phyloP scores from a whole-genome alignment of 2,113 vertebrate species.

The Muscicapa adusta region DNA sequence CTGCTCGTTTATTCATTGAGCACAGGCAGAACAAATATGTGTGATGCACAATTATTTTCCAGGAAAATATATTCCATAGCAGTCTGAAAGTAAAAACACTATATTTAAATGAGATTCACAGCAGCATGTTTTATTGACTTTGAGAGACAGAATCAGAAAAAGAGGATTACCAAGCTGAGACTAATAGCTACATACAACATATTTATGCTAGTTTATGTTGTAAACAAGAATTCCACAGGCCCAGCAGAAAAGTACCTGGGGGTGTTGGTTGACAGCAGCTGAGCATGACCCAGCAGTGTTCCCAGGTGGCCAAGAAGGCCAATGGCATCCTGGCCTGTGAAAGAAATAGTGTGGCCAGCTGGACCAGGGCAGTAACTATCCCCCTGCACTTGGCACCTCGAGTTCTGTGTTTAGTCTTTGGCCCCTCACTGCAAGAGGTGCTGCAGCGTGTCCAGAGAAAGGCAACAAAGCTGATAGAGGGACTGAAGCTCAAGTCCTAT shows the following conservation, averaged over 20 bases:
- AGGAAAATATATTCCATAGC: neutral
- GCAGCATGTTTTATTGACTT: neutral
- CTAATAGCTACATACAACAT: neutral
- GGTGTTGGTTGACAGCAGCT: neutral
- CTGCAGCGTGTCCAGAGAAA: accelerated
- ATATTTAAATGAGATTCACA: neutral
- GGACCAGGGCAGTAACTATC: no score
- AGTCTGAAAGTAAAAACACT: neutral
- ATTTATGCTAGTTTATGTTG: neutral
- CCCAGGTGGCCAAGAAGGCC: neutral
- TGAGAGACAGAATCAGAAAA: neutral
- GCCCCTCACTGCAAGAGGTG: neutral
- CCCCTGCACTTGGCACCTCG: accelerated
- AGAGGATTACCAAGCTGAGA: neutral
- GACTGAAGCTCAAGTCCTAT: neutral
- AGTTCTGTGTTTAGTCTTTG: neutral
- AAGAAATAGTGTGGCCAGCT: neutral
- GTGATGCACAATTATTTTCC: neutral
- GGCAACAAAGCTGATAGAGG: neutral
- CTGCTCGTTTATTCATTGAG: neutral
- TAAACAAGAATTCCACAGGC: neutral
- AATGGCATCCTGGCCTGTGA: neutral
- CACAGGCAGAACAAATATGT: neutral
- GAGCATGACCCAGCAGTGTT: neutral
- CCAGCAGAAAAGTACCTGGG: neutral